A percentile compares a stretch with the other conserved stretches of the same genome.
Conservation (phyloP, 2,113 vertebrate genomes). For the Passer montanus region DNA sequence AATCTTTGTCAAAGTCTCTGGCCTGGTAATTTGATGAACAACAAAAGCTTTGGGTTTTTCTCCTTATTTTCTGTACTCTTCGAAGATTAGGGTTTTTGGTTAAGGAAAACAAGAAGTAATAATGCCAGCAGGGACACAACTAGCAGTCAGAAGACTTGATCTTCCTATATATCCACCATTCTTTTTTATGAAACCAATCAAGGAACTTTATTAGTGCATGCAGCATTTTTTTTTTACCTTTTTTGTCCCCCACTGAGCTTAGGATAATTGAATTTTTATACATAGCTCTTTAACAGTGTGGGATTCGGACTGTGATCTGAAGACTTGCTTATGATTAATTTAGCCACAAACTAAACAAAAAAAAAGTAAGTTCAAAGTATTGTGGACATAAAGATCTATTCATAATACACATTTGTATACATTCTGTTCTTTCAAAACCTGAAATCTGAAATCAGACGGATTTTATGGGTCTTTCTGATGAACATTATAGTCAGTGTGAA, state of each 20-base stretch:
- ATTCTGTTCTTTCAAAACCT: neutral
- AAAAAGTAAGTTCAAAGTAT: neutral
- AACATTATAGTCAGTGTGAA: neutral
- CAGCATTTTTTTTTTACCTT: neutral
- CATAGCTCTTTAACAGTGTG: neutral
- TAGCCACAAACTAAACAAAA: neutral
- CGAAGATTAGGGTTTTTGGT: neutral
- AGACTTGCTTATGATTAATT: neutral
- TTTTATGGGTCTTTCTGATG: neutral
- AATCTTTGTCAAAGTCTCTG: neutral
- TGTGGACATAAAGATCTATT: neutral
- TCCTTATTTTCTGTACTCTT: neutral
- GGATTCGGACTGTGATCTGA: neutral
- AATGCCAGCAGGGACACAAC: neutral
- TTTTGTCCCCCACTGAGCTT: neutral
- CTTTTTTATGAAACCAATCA: neutral
- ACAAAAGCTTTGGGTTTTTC: neutral
- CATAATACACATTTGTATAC: neutral
- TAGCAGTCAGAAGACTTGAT: neutral
- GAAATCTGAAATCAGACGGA: neutral
- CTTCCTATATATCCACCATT: neutral
- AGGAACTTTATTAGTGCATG: neutral
- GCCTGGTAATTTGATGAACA: neutral
- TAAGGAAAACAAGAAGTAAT: conserved; percentile 2
- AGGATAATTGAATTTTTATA: neutral